These are phyloP conservation scores for Metridium senile DNA, from an alignment of 92 coral and sea anemone species.

Conservation along the genomic window DNA sequence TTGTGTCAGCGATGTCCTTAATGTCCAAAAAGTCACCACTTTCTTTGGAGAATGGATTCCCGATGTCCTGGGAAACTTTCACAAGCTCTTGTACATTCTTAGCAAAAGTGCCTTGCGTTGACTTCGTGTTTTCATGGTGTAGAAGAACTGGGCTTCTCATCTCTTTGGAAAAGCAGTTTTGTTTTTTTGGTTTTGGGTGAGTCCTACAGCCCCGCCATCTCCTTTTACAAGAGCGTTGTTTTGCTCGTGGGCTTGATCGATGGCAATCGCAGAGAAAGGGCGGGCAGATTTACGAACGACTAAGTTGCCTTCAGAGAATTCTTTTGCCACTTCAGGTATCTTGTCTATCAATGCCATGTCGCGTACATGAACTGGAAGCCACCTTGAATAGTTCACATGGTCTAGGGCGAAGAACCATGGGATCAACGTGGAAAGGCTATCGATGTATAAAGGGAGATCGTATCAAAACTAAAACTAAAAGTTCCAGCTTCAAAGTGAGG, in stretches of 20 bases:
- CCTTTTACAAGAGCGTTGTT: conserved; percentile 35
- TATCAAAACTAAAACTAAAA: conserved; percentile 23
- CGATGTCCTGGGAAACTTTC: conserved; percentile 37
- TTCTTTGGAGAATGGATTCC: conserved; percentile 56
- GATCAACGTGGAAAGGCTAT: conserved; percentile 40
- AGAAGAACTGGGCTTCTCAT: background rate
- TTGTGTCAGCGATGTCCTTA: background rate
- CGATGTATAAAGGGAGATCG: conserved; percentile 33
- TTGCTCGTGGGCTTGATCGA: conserved; percentile 34
- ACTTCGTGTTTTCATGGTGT: conserved; percentile 35
- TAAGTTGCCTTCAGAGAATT: conserved; percentile 19
- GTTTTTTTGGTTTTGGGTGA: conserved; percentile 8
- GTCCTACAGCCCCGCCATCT: conserved; percentile 32
- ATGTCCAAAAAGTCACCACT: conserved; percentile 37
- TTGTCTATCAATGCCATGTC: conserved; percentile 31
- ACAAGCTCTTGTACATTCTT: conserved; percentile 23
- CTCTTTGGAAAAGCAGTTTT: background rate
- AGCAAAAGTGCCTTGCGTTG: conserved; percentile 24
- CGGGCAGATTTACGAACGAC: conserved; percentile 25
- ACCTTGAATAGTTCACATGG: conserved; percentile 39
- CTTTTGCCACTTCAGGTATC: conserved; percentile 18
- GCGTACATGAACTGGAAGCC: conserved; percentile 40
- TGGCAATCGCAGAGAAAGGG: conserved; percentile 24
- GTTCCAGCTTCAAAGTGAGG: conserved; percentile 45
- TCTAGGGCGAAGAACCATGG: conserved; percentile 57